phyloP scores from a whole-genome alignment of 1,140 invertebrate species.

The Ceratosolen solmsi region DNA sequence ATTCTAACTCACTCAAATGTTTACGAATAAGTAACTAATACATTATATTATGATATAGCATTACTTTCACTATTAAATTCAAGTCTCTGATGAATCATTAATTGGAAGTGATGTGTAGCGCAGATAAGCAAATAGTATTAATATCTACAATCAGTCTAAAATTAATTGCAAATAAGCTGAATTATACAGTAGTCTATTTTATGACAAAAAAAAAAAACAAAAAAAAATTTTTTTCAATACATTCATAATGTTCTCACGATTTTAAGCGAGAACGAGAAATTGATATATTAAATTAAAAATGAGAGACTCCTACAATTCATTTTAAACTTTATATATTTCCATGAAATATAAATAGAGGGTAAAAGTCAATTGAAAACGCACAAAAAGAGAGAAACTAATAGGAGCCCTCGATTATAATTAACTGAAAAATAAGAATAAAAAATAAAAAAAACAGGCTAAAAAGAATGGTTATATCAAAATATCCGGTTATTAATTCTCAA shows the following conservation, averaged over 20 bases:
- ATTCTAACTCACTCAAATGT: too few species aligned
- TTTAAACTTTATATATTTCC: too few species aligned
- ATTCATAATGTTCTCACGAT: background rate
- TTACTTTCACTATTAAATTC: background rate
- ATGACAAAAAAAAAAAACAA: background rate
- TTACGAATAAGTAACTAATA: background rate
- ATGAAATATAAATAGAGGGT: too few species aligned
- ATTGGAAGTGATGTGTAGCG: background rate
- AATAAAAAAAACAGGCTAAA: background rate
- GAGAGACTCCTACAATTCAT: background rate
- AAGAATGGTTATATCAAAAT: background rate
- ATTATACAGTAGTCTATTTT: background rate
- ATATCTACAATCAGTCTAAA: background rate
- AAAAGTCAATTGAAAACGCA: too few species aligned
- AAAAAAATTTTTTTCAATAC: background rate
- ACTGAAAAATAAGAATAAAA: background rate
- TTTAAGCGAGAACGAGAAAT: background rate
- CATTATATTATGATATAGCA: background rate
- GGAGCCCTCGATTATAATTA: background rate
- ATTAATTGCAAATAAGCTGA: background rate
- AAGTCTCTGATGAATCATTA: background rate
- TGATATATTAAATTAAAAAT: background rate
- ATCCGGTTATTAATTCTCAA: background rate
- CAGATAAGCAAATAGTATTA: background rate
- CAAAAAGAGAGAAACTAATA: too few species aligned